These are phyloP conservation scores for Centroberyx gerrardi DNA, from an alignment of 2,797 vertebrate species.

Conservation along the genomic window DNA sequence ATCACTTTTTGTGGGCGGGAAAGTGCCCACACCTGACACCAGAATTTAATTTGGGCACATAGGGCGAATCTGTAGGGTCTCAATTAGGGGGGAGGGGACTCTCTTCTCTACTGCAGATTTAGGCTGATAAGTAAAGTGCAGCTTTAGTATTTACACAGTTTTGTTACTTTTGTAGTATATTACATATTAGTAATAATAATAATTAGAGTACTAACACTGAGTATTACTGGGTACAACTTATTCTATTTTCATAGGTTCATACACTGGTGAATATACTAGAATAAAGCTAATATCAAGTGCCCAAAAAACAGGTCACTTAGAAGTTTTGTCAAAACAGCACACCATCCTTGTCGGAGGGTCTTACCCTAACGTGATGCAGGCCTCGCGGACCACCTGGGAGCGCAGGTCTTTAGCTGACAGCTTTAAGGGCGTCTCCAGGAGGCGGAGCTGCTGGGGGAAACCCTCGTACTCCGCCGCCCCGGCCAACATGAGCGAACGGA, in stretches of 20 bases:
- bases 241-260: not conserved
- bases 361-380: constrained; percentile 98
- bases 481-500: constrained; percentile 94
- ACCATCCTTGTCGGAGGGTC: not conserved
- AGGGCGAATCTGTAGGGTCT: no score
- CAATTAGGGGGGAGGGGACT: no score
- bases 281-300: not conserved
- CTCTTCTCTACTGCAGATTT: no score
- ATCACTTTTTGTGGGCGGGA: no score
- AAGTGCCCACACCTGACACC: no score
- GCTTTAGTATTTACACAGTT: no score
- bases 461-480: constrained; percentile 94
- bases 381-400: constrained; percentile 97
- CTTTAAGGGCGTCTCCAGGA: constrained; percentile 94
- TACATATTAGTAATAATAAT: no score
- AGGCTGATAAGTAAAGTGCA: no score
- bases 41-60: no score
- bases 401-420: constrained; percentile 97
- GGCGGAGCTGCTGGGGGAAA: constrained; percentile 95
- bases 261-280: not conserved
- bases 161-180: no score
- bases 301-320: not conserved
- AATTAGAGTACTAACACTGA: no score
- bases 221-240: no score
- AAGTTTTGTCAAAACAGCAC: not conserved